Base-by-base conservation (phyloP, 2,797 vertebrate species). In the Diglossa cyanea region DNA sequence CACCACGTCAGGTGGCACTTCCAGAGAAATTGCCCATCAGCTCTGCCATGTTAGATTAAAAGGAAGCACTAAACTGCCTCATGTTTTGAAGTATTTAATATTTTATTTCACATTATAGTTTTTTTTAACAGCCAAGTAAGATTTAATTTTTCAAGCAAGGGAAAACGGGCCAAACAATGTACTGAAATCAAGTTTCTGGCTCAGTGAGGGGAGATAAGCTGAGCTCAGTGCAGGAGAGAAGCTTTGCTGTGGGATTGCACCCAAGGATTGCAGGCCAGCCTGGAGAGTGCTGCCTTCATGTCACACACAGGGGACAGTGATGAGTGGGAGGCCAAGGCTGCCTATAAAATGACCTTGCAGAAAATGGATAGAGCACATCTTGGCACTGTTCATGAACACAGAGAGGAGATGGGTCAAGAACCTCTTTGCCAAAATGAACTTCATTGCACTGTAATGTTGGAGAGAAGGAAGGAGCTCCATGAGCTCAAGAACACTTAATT, bases 261-360 rank as follows among this genome's bases (percentile, higher is more conserved):
- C 15, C 0, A 1, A 51, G 54, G 33, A 65, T 70, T 58, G 60
- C 45, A 28, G 74, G 44, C 4, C 48, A 73, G 50, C 40, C 65
- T 33, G 62, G 11, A 39, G 2, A 45, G 51, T 0, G 8, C 3
- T 60, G 71, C 31, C 13, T 73, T 44, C 37, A 0, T 47, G 44
- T 40, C 61, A 15, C 62, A n/a, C 37, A 20, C 14, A 42, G 9
- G 26, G 11, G 45, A 60, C 61, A 73, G 35, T 2, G 45, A 3
- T 4, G 18, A 65, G 30, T 3, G 47, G 73, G 15, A 40, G 72
- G 21, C 79, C 55, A 50, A 48, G 35, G n/a, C 26, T 45, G 61
- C 39, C 72, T 71, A 16, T 18, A 17, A 92, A 77, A 63, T 92
- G 39, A 18, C 31, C 47, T 30, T 40, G 68, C 48, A 86, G 68